Conservation (phyloP, 2,888 invertebrate species). For the Calephelis perditalis region DNA sequence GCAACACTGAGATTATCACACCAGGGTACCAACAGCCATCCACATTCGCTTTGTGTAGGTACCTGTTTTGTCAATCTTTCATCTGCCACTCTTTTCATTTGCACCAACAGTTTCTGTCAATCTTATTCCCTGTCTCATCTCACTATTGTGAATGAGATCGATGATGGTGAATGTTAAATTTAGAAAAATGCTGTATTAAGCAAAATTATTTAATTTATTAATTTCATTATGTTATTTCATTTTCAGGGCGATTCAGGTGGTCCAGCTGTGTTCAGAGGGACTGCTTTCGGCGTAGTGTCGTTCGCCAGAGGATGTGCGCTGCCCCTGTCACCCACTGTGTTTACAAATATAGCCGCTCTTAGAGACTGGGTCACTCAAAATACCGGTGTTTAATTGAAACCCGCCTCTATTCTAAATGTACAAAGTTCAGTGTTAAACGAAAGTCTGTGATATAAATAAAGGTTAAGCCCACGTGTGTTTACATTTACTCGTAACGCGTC, state of each 20-base stretch:
- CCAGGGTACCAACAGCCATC: no score
- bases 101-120: no score
- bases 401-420: slow-evolving; percentile 20
- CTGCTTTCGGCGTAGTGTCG: slow-evolving; percentile 66
- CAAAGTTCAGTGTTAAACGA: slow-evolving; percentile 25
- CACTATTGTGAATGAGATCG: no score
- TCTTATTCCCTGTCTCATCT: no score
- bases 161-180: no score
- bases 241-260: slow-evolving; percentile 70
- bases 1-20: no score
- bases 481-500: slow-evolving; percentile 1
- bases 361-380: slow-evolving; percentile 63
- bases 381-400: slow-evolving; percentile 52
- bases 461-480: slow-evolving; percentile 21
- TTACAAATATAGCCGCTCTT: slow-evolving; percentile 62
- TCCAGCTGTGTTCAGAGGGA: slow-evolving; percentile 66
- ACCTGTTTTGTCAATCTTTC: no score
- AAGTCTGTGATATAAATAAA: slow-evolving; percentile 47
- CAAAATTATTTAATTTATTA: no score
- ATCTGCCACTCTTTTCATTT: no score
- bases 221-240: not conserved
- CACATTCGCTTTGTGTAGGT: no score
- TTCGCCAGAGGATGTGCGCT: slow-evolving; percentile 70
- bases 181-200: no score
- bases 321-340: slow-evolving; percentile 69